These are phyloP conservation scores for Macrosoma leucophasiata DNA, from an alignment of 2,888 invertebrate species.

Conservation along the genomic window DNA sequence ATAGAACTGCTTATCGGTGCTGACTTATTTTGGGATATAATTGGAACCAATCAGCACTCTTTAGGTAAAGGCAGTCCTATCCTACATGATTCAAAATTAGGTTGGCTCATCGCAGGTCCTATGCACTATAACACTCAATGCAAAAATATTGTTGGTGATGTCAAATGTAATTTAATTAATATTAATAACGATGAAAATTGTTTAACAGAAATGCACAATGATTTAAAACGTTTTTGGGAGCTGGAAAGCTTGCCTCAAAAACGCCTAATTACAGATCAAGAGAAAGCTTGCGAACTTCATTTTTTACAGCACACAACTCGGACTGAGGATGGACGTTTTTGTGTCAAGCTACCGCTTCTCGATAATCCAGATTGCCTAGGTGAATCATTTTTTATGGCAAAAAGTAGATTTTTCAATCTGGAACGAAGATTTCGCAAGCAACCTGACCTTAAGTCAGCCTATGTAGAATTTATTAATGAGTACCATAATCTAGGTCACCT, in stretches of 20 bases:
- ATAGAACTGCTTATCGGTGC: slow-evolving; percentile 19
- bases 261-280: slow-evolving; percentile 1
- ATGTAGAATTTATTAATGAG: slow-evolving; percentile 19
- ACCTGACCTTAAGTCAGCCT: slow-evolving; percentile 15
- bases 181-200: too few species aligned
- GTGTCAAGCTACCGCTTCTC: slow-evolving; percentile 19
- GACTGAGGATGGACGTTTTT: slow-evolving; percentile 20
- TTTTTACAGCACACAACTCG: slow-evolving; percentile 14
- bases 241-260: neutral
- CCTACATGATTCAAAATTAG: slow-evolving; percentile 15
- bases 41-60: slow-evolving; percentile 11
- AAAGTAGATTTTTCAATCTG: slow-evolving; percentile 19
- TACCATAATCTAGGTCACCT: too few species aligned
- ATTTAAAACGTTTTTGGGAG: slow-evolving; percentile 4
- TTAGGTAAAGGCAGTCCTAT: slow-evolving; percentile 12
- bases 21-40: slow-evolving; percentile 21
- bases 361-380: slow-evolving; percentile 21
- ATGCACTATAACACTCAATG: too few species aligned
- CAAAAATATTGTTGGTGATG: too few species aligned
- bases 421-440: slow-evolving; percentile 19
- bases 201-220: too few species aligned
- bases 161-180: too few species aligned
- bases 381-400: slow-evolving; percentile 19
- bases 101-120: slow-evolving; percentile 15
- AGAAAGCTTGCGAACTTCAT: slow-evolving; percentile 14